Evolutionary conservation across 2,888 invertebrate species (phyloP).

Genomic region (Hipparchia semele): DNA sequence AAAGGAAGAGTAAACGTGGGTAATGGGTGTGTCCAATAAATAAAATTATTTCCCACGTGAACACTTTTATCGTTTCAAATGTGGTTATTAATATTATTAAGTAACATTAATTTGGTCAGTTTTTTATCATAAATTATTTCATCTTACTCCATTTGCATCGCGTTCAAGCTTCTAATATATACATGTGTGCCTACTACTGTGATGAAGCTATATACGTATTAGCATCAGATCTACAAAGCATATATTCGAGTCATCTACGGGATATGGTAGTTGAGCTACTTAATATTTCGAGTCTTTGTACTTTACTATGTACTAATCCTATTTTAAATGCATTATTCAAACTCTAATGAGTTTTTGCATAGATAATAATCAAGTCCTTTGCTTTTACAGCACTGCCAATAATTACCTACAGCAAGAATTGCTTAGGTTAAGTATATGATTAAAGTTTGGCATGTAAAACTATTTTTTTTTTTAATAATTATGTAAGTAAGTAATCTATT

Average conservation of each 20-base stretch:
- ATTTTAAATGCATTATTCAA: slow-evolving; percentile 76
- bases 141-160: too few species aligned
- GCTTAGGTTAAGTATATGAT: slow-evolving; percentile 42
- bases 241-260: slow-evolving; percentile 8
- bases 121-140: background rate
- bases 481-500: background rate
- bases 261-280: slow-evolving; percentile 19
- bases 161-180: background rate
- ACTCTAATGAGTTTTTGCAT: slow-evolving; percentile 61
- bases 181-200: too few species aligned
- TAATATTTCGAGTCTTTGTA: slow-evolving; percentile 72
- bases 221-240: slow-evolving; percentile 27
- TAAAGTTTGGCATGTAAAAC: too few species aligned
- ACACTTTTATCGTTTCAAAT: slow-evolving; percentile 7
- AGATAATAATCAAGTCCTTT: slow-evolving; percentile 40
- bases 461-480: too few species aligned
- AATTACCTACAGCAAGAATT: slow-evolving; percentile 56
- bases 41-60: slow-evolving; percentile 10
- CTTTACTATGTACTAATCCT: slow-evolving; percentile 68
- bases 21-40: background rate
- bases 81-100: background rate
- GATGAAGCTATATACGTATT: slow-evolving; percentile 1
- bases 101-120: background rate
- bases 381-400: slow-evolving; percentile 59
- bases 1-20: slow-evolving; percentile 26